These are phyloP conservation scores for Bungarus multicinctus DNA, from an alignment of 2,113 vertebrate genomes.

Conservation along the genomic window DNA sequence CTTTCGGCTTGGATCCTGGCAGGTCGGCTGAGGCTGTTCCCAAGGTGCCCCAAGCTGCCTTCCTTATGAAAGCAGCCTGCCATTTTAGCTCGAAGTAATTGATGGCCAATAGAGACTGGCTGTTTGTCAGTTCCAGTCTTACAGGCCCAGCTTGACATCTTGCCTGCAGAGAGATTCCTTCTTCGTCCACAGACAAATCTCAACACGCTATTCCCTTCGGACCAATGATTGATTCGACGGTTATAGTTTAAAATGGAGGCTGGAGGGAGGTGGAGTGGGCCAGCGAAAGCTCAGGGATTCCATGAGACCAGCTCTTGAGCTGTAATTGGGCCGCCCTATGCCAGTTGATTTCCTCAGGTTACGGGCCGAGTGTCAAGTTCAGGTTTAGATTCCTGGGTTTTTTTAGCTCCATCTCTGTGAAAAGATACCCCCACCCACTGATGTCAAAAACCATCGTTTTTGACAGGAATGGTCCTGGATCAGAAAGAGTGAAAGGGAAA, in stretches of 20 bases:
- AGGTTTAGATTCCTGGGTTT: constrained; percentile 14
- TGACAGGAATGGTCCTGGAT: constrained; percentile 54
- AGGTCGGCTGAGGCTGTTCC: not conserved
- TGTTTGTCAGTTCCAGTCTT: constrained; percentile 79
- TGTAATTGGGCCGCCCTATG: constrained; percentile 84
- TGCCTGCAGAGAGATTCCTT: constrained; percentile 56
- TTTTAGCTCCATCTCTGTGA: constrained; percentile 14
- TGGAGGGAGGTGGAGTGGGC: constrained; percentile 51
- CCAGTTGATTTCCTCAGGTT: constrained; percentile 83
- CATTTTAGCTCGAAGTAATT: constrained; percentile 61
- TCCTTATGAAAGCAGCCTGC: constrained; percentile 15
- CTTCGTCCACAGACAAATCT: constrained; percentile 51
- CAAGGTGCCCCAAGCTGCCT: not conserved
- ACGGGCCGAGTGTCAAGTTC: constrained; percentile 70
- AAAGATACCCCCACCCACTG: not conserved
- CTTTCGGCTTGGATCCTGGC: not conserved
- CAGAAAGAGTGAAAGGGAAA: constrained; percentile 25
- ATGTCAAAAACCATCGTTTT: constrained; percentile 44
- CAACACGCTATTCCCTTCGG: constrained; percentile 57
- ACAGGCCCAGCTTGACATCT: constrained; percentile 57
- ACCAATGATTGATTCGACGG: constrained; percentile 82
- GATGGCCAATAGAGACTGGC: constrained; percentile 69
- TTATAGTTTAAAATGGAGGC: constrained; percentile 85
- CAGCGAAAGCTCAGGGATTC: constrained; percentile 38
- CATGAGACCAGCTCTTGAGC: constrained; percentile 72